Conservation (phyloP, 2,888 invertebrate genomes). For the Apotomis betuletana region DNA sequence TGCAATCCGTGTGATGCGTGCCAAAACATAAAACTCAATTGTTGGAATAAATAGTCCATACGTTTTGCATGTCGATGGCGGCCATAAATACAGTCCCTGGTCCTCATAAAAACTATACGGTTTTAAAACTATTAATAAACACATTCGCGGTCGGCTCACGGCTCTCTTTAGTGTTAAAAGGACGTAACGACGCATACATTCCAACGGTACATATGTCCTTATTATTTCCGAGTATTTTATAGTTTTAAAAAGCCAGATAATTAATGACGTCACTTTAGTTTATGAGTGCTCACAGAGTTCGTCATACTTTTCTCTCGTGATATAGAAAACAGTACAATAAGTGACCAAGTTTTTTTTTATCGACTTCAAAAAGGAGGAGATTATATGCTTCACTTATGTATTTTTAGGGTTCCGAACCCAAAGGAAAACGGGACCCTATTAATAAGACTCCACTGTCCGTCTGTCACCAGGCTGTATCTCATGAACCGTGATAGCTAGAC, state of each 20-base stretch:
- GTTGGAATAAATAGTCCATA: neutral
- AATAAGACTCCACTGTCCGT: too few relatives aligned
- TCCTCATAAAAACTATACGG: slow-evolving; percentile 5
- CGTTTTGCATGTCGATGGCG: neutral
- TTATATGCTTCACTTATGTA: too few relatives aligned
- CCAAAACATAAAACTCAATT: too few relatives aligned
- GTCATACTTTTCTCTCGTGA: too few relatives aligned
- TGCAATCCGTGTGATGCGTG: too few relatives aligned
- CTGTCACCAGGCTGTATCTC: too few relatives aligned
- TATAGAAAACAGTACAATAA: too few relatives aligned
- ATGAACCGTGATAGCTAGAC: too few relatives aligned
- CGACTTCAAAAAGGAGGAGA: too few relatives aligned
- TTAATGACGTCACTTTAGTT: slow-evolving; percentile 5
- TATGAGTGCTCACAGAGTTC: neutral
- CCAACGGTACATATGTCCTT: neutral
- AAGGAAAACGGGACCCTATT: too few relatives aligned
- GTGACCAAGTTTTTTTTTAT: too few relatives aligned
- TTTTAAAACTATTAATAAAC: slow-evolving; percentile 21
- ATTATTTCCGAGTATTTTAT: neutral
- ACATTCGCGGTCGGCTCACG: neutral
- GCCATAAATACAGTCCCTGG: neutral
- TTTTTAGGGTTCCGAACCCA: too few relatives aligned
- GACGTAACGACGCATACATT: neutral
- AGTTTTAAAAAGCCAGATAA: slow-evolving; percentile 1
- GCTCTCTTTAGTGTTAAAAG: neutral